Evolutionary conservation across 2,888 invertebrate genomes (phyloP), one percentile per base, ranked within the genome.

Genomic region (Xanthia icteritia): DNA sequence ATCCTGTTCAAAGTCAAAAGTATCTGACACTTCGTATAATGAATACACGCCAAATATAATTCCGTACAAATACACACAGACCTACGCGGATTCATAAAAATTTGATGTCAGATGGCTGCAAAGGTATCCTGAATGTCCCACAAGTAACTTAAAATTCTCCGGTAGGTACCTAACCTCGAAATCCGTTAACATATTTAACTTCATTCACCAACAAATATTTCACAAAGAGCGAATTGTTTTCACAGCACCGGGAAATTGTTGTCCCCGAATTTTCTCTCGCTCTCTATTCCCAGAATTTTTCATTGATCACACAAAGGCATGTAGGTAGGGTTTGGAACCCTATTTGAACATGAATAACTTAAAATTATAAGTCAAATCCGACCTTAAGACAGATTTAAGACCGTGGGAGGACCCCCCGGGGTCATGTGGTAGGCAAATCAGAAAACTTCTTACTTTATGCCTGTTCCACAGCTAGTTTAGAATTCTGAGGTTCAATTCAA

Each of bases 161-260:
- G 48, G 70, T 61, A 66, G 48, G 70, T 61, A 66, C 20, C 48
- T 61, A 61, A 74, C 71, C 69, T 78, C n/a, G 54, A 67, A 65
- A 67, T 66, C 71, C 61, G n/a, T n/a, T 58, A 56, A 61, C 69
- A 60, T 73, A 77, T 73, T 84, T 66, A 75, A 88, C 84, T 81
- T 77, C 71, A 82, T 82, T 78, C 81, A 31, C 67, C 45, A 60
- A 65, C 73, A 83, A 85, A 88, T 89, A 88, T 85, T 87, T 77
- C 64, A 85, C 88, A 84, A 89, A 84, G 79, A 84, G 58, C 36
- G 42, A 85, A 89, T 83, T 85, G 89, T 81, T 88, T 81, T 79
- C 76, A 66, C 74, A 69, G 76, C 36, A 69, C 65, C 65, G 15
- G 71, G 11, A 84, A 85, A 83, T 82, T 85, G 89, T 76, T 83